Percentiles rank a stretch among this genome's conserved stretches.
These are phyloP conservation scores for Choreutis nemorana DNA, from an alignment of 2,888 invertebrate genomes.

Conservation along the genomic window DNA sequence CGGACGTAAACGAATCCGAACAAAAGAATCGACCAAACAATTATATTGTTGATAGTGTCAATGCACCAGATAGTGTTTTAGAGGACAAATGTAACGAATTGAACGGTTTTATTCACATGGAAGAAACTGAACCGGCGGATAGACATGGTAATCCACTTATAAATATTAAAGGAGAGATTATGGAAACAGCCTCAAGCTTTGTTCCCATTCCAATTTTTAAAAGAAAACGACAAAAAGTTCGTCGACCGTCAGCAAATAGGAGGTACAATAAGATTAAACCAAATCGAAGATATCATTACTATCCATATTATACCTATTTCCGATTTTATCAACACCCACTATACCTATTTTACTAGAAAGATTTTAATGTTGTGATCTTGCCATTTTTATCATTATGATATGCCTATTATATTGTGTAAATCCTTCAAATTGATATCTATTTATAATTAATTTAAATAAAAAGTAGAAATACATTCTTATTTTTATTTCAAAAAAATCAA, in stretches of 20 bases:
- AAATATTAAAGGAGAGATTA: conserved; percentile 36
- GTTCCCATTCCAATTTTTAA: conserved; percentile 33
- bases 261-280: conserved; percentile 33
- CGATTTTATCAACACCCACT: conserved; percentile 26
- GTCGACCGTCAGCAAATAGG: conserved; percentile 28
- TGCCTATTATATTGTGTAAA: conserved; percentile 18
- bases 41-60: too few relatives aligned
- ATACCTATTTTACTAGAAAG: conserved; percentile 41
- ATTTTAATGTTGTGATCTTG: conserved; percentile 6
- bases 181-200: conserved; percentile 49
- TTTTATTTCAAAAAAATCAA: conserved; percentile 4
- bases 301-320: conserved; percentile 37
- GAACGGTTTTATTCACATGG: neutral
- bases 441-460: conserved; percentile 12
- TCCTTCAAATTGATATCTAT: conserved; percentile 24
- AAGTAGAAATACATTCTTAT: neutral
- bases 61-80: neutral
- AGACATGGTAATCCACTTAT: conserved; percentile 16
- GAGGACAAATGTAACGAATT: neutral
- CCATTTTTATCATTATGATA: conserved; percentile 28
- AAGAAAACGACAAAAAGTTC: conserved; percentile 21
- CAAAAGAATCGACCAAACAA: too few relatives aligned
- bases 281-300: conserved; percentile 25
- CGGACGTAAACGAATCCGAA: too few relatives aligned
- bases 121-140: neutral